Base-by-base conservation (phyloP, 2,797 vertebrate genomes). In the Lepidocolaptes lacrymiger region DNA sequence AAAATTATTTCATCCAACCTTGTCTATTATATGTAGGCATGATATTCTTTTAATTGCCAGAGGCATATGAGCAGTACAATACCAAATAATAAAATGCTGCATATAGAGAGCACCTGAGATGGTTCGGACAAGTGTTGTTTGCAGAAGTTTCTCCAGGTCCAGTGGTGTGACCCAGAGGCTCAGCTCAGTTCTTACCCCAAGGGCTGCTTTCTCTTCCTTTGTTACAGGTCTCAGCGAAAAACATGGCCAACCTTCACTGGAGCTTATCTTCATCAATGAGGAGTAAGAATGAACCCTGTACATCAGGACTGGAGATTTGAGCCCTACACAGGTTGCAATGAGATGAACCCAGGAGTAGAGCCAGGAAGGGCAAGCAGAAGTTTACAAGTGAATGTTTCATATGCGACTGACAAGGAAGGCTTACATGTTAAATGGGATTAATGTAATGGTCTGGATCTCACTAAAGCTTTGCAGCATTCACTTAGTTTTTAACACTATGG, bases 231-330 rank as follows among this genome's bases (percentile, higher is more conserved):
- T 96, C 15, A 91, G 88, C 1, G 97, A 93, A 81, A 98, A 97
- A 61, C 96, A 74, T 0, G 73, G 96, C 44, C 97, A 97, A 0
- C 93, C 97, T 44, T 97, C 98, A 20, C 96, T 99, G 76, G 98
- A 99, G 93, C 97, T 99, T 82, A 97, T 99, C 81, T 99, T 99
- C 95, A 97, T 97, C 94, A 99, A 98, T 86, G 97, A 99, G 97
- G 98, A 98, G 99, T 99, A 98, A 96, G 98, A 96, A 89, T 63
- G 93, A 96, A 43, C 80, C 78, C 90, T 94, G 95, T 96, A 91
- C 95, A 95, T 80, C 95, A 85, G 74, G 85, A 95, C 95, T 74
- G 97, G 94, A 97, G 88, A 96, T 96, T 95, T 97, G 96, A 97
- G 72, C 92, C 91, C 88, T 89, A 54, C 93, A 76, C 91, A 97